phyloP scores from a whole-genome alignment of 2,797 vertebrate genomes.

The Cyclura pinguis region DNA sequence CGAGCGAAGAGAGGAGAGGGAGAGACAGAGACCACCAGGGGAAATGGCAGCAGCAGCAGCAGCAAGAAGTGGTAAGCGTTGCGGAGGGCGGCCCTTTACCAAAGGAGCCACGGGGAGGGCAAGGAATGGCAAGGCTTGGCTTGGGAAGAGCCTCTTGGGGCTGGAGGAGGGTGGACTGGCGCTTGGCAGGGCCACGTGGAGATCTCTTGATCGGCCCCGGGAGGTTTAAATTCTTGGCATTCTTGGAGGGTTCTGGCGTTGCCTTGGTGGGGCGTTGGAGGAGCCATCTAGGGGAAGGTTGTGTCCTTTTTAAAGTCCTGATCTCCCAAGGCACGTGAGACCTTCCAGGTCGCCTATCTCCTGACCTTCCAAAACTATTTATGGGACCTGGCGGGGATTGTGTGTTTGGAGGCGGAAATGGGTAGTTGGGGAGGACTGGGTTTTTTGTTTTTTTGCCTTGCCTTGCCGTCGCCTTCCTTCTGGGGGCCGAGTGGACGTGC shows the following conservation, averaged over 20 bases:
- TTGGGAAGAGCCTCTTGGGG: neutral
- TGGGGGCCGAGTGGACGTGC: too few relatives aligned
- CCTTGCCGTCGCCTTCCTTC: too few relatives aligned
- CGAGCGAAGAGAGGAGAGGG: too few relatives aligned
- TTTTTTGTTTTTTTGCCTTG: too few relatives aligned
- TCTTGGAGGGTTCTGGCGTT: conserved; percentile 1
- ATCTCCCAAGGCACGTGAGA: neutral
- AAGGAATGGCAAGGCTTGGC: neutral
- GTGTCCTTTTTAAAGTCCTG: neutral
- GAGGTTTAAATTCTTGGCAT: conserved; percentile 32
- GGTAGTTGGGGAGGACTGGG: neutral
- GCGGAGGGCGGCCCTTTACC: too few relatives aligned
- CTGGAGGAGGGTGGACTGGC: neutral
- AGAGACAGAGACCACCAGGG: too few relatives aligned
- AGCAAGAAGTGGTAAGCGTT: neutral
- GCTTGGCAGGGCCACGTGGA: conserved; percentile 3
- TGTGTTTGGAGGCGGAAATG: neutral
- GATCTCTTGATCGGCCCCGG: neutral
- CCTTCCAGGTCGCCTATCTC: neutral
- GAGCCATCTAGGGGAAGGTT: too few relatives aligned
- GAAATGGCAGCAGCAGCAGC: neutral
- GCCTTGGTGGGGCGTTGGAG: neutral
- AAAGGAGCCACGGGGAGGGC: too few relatives aligned
- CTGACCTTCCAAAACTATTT: conserved; percentile 1
- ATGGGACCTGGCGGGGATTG: neutral